Base-by-base conservation (phyloP, 2,797 vertebrate species). In the Falco novaeseelandiae region DNA sequence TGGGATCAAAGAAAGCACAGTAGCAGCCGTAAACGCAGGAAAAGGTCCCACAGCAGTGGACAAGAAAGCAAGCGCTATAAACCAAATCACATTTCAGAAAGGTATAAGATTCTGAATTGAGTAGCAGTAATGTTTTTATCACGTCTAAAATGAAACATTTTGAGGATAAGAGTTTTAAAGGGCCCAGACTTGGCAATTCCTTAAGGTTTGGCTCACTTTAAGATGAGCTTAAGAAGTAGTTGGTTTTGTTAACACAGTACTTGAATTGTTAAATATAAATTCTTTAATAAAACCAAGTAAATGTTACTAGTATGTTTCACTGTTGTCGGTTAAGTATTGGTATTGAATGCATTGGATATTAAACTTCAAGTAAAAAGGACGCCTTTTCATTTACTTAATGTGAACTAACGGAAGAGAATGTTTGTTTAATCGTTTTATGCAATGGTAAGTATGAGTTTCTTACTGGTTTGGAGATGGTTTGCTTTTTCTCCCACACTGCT, bases 11-110 rank as follows among this genome's bases (percentile, higher is more conserved):
- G 97, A 88, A 99, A 98, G 89, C 98, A 98, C 95, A 98, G 98
- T 40, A 98, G 96, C 96, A 97, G 95, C 97, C 98, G 97, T 36
- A 99, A 99, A 69, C 97, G 99, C 51, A 98, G 97, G 63, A 98
- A 97, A 86, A 97, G 97, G 83, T 99, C 99, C 6, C 98, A 98
- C 83, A 99, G 99, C 98, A 99, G 99, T 30, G 99, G 99, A 65
- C 98, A 98, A 66, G 99, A 99, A 94, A 99, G 99, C 94, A 98
- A 98, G 65, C 98, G 98, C 84, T 98, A 98, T 90, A 99, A 98
- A 97, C 80, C 97, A 86, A 97, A 78, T 90, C 98, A 98, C 92
- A 79, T 97, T 42, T 97, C 98, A 66, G 99, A 99, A n/a, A 98
- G 99, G 99, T 99, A 98, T 98, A 97, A 97, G 54, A 57, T 52